These are phyloP conservation scores for Agrotis clavis DNA, from an alignment of 2,888 invertebrate species.

Conservation along the genomic window DNA sequence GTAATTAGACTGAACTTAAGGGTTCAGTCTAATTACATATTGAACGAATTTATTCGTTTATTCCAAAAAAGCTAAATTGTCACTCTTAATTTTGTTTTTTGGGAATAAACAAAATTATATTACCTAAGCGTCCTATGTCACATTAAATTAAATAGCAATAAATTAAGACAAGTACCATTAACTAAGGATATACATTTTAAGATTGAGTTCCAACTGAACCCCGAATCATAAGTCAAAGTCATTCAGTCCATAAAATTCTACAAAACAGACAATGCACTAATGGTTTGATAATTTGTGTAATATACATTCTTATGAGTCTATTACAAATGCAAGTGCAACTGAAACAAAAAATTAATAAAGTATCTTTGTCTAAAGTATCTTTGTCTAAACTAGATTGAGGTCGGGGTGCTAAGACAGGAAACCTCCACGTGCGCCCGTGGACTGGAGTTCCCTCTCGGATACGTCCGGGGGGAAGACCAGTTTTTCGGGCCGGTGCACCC, in stretches of 20 bases:
- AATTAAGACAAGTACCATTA: too few species aligned
- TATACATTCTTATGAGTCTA: conserved; percentile 58
- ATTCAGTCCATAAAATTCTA: conserved; percentile 29
- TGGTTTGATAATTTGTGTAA: conserved; percentile 56
- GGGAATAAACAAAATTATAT: background rate
- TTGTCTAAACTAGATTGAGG: conserved; percentile 49
- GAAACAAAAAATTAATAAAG: conserved; percentile 51
- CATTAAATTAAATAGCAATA: background rate
- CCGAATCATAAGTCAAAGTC: conserved; percentile 47
- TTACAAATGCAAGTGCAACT: conserved; percentile 32
- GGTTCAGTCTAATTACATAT: too few species aligned
- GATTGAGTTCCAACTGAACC: background rate
- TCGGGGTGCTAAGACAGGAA: too few species aligned
- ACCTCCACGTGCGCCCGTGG: too few species aligned
- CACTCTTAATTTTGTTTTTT: background rate
- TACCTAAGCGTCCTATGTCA: background rate
- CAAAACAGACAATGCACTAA: conserved; percentile 47
- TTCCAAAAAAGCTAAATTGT: too few species aligned
- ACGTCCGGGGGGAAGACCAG: too few species aligned
- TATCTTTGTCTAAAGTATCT: too few species aligned
- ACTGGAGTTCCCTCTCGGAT: too few species aligned
- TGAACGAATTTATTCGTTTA: too few species aligned
- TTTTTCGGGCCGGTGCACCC: too few species aligned
- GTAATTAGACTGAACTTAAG: background rate
- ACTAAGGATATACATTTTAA: background rate